Percentiles rank a stretch among this genome's conserved stretches.
Conservation (phyloP, 2,888 invertebrate genomes). For the Andrena trimmerana region DNA sequence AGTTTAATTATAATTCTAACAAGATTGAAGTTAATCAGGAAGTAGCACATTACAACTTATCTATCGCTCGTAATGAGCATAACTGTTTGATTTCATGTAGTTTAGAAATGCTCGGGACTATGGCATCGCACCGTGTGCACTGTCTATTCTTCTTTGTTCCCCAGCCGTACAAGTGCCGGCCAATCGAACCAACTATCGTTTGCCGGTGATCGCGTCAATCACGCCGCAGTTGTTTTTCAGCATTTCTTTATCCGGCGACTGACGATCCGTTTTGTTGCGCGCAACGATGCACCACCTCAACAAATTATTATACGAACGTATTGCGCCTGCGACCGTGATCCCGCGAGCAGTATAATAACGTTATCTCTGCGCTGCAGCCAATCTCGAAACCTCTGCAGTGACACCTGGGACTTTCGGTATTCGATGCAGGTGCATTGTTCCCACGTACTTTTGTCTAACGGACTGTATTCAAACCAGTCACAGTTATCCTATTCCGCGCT, state of each 20-base stretch:
- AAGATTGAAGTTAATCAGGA: no score
- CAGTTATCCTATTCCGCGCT: constrained; percentile 22
- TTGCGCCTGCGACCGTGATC: constrained; percentile 35
- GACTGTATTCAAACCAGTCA: constrained; percentile 25
- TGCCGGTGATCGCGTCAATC: constrained; percentile 26
- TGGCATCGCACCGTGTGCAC: not conserved
- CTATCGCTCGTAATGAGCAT: not conserved
- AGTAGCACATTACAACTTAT: not conserved
- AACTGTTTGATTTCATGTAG: not conserved
- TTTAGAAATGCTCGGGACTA: not conserved
- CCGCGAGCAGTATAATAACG: constrained; percentile 46
- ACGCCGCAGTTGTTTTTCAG: constrained; percentile 7
- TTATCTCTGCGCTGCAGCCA: constrained; percentile 53
- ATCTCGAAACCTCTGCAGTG: constrained; percentile 35
- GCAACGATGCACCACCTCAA: not conserved
- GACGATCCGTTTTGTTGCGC: constrained; percentile 25
- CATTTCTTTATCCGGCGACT: constrained; percentile 5
- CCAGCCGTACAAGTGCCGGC: no score
- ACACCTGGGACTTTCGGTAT: constrained; percentile 19
- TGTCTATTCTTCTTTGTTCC: constrained; percentile 12
- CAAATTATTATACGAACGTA: constrained; percentile 5
- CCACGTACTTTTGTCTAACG: constrained; percentile 45
- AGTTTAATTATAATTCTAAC: constrained; percentile 8
- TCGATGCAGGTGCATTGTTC: constrained; percentile 54
- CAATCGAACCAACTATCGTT: constrained; percentile 25